Conservation (phyloP, 1,140 invertebrate genomes). For the Drosophila orena region DNA sequence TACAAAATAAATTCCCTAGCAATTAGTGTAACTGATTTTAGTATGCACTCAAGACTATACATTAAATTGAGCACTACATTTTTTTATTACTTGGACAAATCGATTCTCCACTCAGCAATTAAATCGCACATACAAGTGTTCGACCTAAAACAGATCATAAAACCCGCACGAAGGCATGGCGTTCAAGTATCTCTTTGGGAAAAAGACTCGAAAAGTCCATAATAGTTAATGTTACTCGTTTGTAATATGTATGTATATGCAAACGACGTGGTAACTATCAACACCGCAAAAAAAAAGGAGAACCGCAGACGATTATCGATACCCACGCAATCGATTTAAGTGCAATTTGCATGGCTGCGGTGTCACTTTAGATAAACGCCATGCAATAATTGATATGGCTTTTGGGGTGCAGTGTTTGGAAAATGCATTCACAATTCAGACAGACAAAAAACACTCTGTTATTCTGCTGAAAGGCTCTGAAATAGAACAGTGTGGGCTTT, state of each 20-base stretch:
- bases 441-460: no score
- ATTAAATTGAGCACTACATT: slow-evolving; percentile 17
- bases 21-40: slow-evolving; percentile 16
- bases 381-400: slow-evolving; percentile 60
- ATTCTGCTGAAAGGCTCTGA: neutral
- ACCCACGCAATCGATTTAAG: slow-evolving; percentile 59
- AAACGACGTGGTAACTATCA: slow-evolving; percentile 58
- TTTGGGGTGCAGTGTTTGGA: slow-evolving; percentile 34
- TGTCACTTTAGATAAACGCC: slow-evolving; percentile 55
- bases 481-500: neutral
- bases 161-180: slow-evolving; percentile 42
- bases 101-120: slow-evolving; percentile 33
- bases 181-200: slow-evolving; percentile 21
- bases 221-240: slow-evolving; percentile 47
- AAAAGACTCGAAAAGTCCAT: slow-evolving; percentile 42
- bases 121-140: slow-evolving; percentile 28
- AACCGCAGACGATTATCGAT: slow-evolving; percentile 57
- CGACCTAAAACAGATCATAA: slow-evolving; percentile 23
- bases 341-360: slow-evolving; percentile 58
- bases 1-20: slow-evolving; percentile 15
- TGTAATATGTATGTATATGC: slow-evolving; percentile 65
- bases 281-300: slow-evolving; percentile 14
- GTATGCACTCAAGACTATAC: neutral
- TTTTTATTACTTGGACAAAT: slow-evolving; percentile 7
- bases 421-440: neutral